Base-by-base conservation (phyloP, 2,888 invertebrate genomes). In the Auanema sp. region DNA sequence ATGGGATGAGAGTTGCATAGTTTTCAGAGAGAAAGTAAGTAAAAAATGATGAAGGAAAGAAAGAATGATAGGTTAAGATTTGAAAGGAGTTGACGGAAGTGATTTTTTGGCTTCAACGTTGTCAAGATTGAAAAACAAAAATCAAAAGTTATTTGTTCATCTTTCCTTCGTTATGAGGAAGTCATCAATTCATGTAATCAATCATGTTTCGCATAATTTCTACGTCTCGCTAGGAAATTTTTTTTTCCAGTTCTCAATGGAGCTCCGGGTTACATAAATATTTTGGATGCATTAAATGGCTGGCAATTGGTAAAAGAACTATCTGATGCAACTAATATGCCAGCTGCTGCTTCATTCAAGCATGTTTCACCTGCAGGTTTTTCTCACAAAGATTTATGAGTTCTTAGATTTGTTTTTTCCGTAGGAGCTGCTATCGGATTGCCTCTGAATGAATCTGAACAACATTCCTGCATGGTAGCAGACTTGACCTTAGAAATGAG, bases 271-370 rank as follows among this genome's bases (percentile, higher is more conserved):
- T 98, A 91, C 85, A 96, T 98, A 77, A 98, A 98, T 85, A 88
- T 98, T 3, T 93, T 94, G 80, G 97, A 98, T 85, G 96, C 95
- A 0, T 87, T 98, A 1, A 98, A 98, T 84, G 96, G 92, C 0
- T 98, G 94, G 91, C 97, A 98, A 84, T 86, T 98, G 64, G 97
- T 98, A 0, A 89, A 88, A 67, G 97, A 98, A 83, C 85, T 98
- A 65, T 90, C 90, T 80, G 85, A 86, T 51, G 91, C 92, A 0
- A 85, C 94, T 8, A 88, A 89, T 4, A 84, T 93, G 33, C 93
- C 96, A 0, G 85, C 87, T 0, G 95, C 97, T 0, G 90, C 94
- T 0, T 96, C 95, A 63, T 97, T 98, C 85, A 98, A 98, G 84
- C 97, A 98, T 84, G 96, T 97, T 6, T 95, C 95, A 25, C 97